Evolutionary conservation across 2,797 vertebrate genomes (phyloP).

Genomic region (Gobio occitaniae): DNA sequence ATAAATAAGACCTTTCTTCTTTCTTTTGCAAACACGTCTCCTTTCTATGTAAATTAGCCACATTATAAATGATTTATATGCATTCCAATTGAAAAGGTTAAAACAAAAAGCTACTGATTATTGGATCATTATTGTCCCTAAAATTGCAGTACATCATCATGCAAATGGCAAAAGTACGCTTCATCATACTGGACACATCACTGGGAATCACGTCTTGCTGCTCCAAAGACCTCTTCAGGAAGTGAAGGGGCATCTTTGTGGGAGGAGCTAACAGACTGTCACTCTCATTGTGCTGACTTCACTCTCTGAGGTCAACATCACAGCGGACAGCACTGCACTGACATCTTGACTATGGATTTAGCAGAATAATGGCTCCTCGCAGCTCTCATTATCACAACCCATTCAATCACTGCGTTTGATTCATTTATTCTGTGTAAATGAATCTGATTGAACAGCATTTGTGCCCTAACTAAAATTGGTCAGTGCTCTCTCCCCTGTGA

Average conservation of each 20-base stretch:
- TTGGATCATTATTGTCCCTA: neutral
- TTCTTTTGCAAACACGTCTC: neutral
- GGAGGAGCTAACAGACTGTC: neutral
- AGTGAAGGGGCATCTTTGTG: neutral
- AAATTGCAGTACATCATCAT: neutral
- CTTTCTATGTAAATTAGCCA: neutral
- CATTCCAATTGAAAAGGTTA: neutral
- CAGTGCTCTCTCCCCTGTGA: slow-evolving; percentile 6
- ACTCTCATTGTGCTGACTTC: slow-evolving; percentile 9
- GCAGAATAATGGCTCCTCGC: neutral
- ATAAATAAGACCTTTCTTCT: neutral
- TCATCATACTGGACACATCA: neutral
- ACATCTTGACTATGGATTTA: slow-evolving; percentile 13
- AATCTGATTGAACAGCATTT: neutral
- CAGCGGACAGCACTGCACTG: neutral
- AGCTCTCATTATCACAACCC: neutral
- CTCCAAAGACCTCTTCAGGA: neutral
- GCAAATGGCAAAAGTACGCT: neutral
- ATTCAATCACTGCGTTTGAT: slow-evolving; percentile 3
- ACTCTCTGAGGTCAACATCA: neutral
- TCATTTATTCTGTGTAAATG: neutral
- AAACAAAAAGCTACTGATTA: neutral
- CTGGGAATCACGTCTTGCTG: neutral
- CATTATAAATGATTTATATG: neutral
- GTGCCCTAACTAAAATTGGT: neutral